phyloP scores from a whole-genome alignment of 1,140 invertebrate species.

The Bicyclus anynana region DNA sequence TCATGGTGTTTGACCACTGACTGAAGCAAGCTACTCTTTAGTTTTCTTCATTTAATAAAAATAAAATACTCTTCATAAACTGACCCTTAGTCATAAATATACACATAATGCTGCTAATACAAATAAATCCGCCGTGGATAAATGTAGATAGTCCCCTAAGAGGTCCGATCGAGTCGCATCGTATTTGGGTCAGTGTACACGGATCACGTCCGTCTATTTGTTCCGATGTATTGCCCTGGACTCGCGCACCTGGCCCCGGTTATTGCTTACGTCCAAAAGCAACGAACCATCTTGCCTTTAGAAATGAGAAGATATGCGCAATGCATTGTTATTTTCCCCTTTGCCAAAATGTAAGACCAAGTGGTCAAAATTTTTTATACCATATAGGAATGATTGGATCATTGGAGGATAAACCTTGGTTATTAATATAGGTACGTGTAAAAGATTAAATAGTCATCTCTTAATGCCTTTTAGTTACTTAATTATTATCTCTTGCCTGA shows the following conservation, averaged over 20 bases:
- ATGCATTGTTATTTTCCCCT: not conserved
- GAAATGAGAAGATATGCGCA: not conserved
- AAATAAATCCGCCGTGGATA: not conserved
- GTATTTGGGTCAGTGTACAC: conserved; percentile 32
- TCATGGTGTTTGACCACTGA: no score
- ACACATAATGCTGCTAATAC: no score
- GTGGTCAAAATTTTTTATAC: not conserved
- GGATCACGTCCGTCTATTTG: conserved; percentile 60
- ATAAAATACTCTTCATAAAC: no score
- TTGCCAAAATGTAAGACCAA: not conserved
- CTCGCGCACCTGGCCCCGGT: conserved; percentile 49
- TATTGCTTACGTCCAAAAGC: conserved; percentile 37
- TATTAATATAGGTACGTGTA: no score
- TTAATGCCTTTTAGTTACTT: no score
- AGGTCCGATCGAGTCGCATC: conserved; percentile 9
- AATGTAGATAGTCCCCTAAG: conserved; percentile 1
- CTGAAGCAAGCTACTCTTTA: no score
- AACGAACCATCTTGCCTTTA: not conserved
- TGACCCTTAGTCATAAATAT: no score
- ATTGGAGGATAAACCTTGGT: no score
- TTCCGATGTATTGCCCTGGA: conserved; percentile 51
- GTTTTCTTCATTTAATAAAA: no score
- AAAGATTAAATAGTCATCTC: no score
- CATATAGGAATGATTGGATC: no score
- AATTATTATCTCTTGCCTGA: no score